phyloP scores from a whole-genome alignment of 2,797 vertebrate genomes.

The Nothura maculosa region DNA sequence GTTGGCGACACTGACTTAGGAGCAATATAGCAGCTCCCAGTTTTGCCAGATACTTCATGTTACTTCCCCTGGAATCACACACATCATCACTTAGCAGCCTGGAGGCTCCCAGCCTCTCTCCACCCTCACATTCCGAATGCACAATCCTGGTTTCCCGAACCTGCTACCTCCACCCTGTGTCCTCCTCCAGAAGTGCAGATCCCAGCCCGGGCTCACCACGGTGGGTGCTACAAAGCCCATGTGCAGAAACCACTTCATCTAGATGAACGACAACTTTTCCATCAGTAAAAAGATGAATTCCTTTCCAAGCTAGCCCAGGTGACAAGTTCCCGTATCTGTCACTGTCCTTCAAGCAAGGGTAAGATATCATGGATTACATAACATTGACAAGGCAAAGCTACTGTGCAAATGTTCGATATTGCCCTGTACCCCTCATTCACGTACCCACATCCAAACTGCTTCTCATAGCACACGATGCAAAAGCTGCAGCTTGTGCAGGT shows the following conservation, averaged over 20 bases:
- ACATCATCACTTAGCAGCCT: neutral
- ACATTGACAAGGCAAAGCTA: neutral
- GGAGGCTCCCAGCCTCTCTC: neutral
- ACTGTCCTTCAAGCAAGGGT: neutral
- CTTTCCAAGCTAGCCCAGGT: too few relatives aligned
- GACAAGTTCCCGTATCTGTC: neutral
- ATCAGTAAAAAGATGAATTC: neutral
- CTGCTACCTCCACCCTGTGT: fast-evolving
- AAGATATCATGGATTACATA: fast-evolving
- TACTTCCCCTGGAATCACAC: neutral
- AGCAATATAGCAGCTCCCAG: neutral
- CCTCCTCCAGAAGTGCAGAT: neutral
- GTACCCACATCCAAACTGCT: neutral
- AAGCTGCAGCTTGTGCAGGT: neutral
- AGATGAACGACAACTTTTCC: neutral
- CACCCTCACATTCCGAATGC: neutral
- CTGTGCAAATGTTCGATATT: fast-evolving
- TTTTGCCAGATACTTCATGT: neutral
- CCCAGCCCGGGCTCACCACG: neutral
- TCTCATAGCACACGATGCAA: neutral
- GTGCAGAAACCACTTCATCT: neutral
- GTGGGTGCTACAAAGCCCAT: neutral
- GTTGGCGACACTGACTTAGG: neutral
- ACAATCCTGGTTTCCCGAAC: fast-evolving
- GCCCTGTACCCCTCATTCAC: fast-evolving